Conservation (phyloP, 2,797 vertebrate species). For the Poecilia gillii region DNA sequence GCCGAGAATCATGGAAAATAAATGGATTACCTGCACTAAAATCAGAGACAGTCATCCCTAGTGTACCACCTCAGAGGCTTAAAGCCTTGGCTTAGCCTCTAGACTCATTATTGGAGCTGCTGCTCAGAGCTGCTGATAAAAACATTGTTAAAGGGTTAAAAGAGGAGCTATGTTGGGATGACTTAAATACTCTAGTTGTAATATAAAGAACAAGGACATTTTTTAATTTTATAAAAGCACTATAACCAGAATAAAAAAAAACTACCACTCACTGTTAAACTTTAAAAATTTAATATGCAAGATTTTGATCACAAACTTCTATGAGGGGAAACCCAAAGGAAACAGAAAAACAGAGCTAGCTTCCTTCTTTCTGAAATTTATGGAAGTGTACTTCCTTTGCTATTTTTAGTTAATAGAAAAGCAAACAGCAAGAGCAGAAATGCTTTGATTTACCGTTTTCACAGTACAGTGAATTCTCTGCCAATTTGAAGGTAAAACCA, state of each 20-base stretch:
- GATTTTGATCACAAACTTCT: not conserved
- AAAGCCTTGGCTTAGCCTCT: no score
- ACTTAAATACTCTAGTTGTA: not conserved
- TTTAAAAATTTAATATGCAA: not conserved
- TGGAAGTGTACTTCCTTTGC: not conserved
- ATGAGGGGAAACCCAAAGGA: not conserved
- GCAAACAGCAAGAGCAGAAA: not conserved
- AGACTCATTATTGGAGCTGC: no score
- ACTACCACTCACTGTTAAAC: not conserved
- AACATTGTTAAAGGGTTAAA: no score
- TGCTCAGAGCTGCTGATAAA: no score
- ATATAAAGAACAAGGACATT: not conserved
- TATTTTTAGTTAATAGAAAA: not conserved
- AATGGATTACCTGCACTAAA: no score
- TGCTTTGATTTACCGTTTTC: not conserved
- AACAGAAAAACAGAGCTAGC: not conserved
- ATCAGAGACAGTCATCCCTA: no score
- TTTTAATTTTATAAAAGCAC: not conserved
- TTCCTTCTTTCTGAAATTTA: not conserved
- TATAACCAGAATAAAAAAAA: not conserved
- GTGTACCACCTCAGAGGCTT: no score
- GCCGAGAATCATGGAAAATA: no score
- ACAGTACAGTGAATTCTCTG: not conserved
- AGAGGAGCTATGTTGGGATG: no score
- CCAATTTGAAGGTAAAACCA: not conserved